These are phyloP conservation scores for Zaprionus capensis DNA, from an alignment of 1,140 invertebrate genomes.

Conservation along the genomic window DNA sequence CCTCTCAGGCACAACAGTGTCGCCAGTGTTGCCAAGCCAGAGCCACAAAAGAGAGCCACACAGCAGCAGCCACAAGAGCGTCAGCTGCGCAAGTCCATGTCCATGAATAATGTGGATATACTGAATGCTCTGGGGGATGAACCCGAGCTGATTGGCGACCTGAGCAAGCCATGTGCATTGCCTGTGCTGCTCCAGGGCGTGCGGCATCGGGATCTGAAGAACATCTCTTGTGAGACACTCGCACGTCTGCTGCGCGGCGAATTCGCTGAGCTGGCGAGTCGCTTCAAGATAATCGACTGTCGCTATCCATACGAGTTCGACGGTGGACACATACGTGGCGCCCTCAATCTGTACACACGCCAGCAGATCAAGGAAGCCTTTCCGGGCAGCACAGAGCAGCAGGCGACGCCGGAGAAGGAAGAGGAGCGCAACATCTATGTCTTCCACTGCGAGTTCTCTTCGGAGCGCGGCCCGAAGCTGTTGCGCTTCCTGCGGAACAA, in stretches of 20 bases:
- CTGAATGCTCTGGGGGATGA: slow-evolving; percentile 84
- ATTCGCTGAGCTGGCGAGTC: slow-evolving; percentile 86
- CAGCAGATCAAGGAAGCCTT: slow-evolving; percentile 89
- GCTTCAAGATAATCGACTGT: slow-evolving; percentile 90
- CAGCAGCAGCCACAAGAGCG: not conserved
- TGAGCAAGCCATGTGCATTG: slow-evolving; percentile 90
- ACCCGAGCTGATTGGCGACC: slow-evolving; percentile 92
- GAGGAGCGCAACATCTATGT: slow-evolving; percentile 90
- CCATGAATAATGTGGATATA: slow-evolving; percentile 76
- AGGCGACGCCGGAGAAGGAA: slow-evolving; percentile 18
- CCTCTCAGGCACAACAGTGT: not conserved
- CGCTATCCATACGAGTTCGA: slow-evolving; percentile 98
- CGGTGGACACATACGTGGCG: slow-evolving; percentile 95
- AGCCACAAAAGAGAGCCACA: too few relatives aligned
- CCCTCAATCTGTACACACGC: slow-evolving; percentile 92
- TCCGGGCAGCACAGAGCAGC: slow-evolving; percentile 63
- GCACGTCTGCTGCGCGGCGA: slow-evolving; percentile 89
- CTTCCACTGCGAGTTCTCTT: slow-evolving; percentile 99
- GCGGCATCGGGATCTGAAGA: slow-evolving; percentile 93
- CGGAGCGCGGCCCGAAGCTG: slow-evolving; percentile 95
- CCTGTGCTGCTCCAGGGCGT: slow-evolving; percentile 88
- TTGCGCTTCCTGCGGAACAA: slow-evolving; percentile 92
- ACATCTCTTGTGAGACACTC: slow-evolving; percentile 90
- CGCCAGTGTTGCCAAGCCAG: not conserved
- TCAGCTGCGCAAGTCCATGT: slow-evolving; percentile 51